Conservation (phyloP, 2,797 vertebrate genomes). For the Epinephelus awoara region DNA sequence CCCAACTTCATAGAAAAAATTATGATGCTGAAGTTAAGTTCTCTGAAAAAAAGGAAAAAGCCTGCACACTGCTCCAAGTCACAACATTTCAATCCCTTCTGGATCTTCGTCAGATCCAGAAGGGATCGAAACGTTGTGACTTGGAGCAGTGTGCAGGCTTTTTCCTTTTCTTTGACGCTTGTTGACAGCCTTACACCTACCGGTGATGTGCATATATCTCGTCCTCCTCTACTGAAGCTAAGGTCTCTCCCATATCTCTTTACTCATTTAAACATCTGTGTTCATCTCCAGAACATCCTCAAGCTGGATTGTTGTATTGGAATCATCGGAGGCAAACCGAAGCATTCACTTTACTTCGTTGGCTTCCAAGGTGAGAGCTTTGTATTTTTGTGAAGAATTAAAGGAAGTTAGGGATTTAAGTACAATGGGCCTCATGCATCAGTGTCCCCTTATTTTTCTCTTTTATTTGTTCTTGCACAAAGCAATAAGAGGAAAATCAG, state of each 20-base stretch:
- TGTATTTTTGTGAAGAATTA: not conserved
- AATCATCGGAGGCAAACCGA: slow-evolving; percentile 94
- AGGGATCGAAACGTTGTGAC: too few relatives aligned
- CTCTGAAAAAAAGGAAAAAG: too few relatives aligned
- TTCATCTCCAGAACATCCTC: slow-evolving; percentile 89
- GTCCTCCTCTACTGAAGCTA: not conserved
- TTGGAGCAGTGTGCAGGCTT: too few relatives aligned
- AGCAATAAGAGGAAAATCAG: too few relatives aligned
- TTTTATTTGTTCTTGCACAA: too few relatives aligned
- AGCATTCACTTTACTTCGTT: slow-evolving; percentile 93
- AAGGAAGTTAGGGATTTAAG: not conserved
- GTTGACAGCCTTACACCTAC: too few relatives aligned
- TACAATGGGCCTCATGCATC: not conserved
- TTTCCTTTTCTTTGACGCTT: too few relatives aligned
- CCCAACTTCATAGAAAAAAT: not conserved
- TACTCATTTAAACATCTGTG: not conserved
- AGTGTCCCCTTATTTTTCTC: too few relatives aligned
- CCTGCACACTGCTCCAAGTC: too few relatives aligned
- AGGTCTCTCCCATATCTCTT: not conserved
- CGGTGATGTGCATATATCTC: too few relatives aligned
- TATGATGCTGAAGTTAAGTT: not conserved
- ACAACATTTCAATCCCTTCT: too few relatives aligned
- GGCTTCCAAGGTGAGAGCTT: slow-evolving; percentile 91
- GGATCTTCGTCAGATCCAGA: too few relatives aligned
- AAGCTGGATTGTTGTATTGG: slow-evolving; percentile 91